Base-by-base conservation (phyloP, 1,140 invertebrate species). In the Acyrthosiphon pisum region DNA sequence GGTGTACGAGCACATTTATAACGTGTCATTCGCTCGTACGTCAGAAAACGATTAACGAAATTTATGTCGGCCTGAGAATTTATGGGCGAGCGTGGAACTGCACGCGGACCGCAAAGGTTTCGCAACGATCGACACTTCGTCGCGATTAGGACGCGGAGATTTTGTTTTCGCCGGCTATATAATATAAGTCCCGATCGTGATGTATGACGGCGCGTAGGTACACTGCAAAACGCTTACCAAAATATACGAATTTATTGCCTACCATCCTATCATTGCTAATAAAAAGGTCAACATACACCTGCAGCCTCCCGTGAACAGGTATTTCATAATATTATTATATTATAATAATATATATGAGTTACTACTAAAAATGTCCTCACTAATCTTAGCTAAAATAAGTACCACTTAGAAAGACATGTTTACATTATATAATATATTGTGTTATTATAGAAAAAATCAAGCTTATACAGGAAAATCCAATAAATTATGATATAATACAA, bases 31-130 rank as follows among this genome's bases (percentile, higher is more conserved):
- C 60, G 60, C 8, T 2, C 26, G 23, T 60, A 60, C 30, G 60
- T 35, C n/a, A 76, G 60, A 76, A 76, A 76, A 76, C 60, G 60
- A 76, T 76, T 76, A 76, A 76, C 30, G n/a, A n/a, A 76, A 76
- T n/a, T 18, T 76, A 18, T 76, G n/a, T n/a, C 11, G 44, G 26
- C 41, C 41, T 4, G 41, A 60, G 30, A 60, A 60, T 60, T 50
- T 50, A 60, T 30, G 56, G 30, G 56, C 30, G 56, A 30, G 56
- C 14, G 56, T 60, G 30, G 26, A 60, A 23, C 14, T 60, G 56
- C 9, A 6, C 60, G 14, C 14, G 60, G 60, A 68, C 14, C 30
- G 30, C 60, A 76, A 76, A n/a, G 3, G 60, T n/a, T 76, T 76
- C 60, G 60, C 30, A 76, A 76, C 60, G 60, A 18, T 18, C 60